Percentiles rank a stretch among this genome's conserved stretches.
phyloP scores from a whole-genome alignment of 2,888 invertebrate genomes.

The Drosophila lutescens region DNA sequence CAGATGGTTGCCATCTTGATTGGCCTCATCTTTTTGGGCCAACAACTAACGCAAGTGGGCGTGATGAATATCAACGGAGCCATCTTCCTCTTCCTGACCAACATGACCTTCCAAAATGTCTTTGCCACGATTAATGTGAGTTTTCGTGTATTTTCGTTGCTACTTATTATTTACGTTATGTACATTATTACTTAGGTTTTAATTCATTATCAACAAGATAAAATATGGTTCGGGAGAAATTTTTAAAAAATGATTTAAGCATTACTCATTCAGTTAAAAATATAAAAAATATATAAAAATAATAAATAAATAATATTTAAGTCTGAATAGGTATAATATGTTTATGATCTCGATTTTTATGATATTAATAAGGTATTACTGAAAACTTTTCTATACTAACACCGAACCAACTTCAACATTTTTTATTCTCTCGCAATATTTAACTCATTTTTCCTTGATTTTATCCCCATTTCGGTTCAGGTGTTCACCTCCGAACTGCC shows the following conservation, averaged over 20 bases:
- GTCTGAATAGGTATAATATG: not conserved
- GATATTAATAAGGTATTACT: too few species aligned
- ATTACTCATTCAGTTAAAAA: too few species aligned
- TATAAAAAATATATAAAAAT: too few species aligned
- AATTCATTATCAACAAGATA: too few species aligned
- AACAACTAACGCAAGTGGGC: constrained; percentile 92
- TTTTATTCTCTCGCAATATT: not conserved
- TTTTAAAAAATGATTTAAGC: too few species aligned
- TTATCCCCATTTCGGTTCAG: constrained; percentile 84
- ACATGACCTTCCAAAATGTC: constrained; percentile 97
- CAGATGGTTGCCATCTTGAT: constrained; percentile 95
- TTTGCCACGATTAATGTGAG: constrained; percentile 97
- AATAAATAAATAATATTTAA: too few species aligned
- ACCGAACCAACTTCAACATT: too few species aligned
- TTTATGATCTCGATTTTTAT: not conserved
- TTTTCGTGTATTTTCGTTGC: too few species aligned
- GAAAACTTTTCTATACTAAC: too few species aligned
- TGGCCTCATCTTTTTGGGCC: constrained; percentile 94
- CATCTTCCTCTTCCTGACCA: constrained; percentile 94
- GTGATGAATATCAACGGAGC: constrained; percentile 98
- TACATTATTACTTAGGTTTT: too few species aligned
- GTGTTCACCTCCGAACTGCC: constrained; percentile 95
- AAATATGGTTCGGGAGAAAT: too few species aligned
- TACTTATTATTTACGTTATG: too few species aligned
- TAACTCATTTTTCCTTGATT: not conserved